Conservation (phyloP, 2,888 invertebrate genomes). For the Spisula subtruncata region DNA sequence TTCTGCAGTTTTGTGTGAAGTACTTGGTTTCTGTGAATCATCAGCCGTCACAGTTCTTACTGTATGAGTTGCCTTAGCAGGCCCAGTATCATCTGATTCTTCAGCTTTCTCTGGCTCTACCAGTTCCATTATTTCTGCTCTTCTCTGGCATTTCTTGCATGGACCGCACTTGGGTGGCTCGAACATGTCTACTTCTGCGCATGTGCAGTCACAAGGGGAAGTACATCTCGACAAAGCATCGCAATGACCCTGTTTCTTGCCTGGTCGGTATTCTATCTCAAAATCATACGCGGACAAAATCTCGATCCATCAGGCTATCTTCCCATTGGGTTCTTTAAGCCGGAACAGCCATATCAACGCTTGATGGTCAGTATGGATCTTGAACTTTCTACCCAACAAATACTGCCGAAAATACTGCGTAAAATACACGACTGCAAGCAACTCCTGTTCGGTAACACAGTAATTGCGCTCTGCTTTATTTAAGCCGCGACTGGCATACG, state of each 20-base stretch:
- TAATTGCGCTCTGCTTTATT: conserved; percentile 45
- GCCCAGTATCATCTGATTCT: too few relatives aligned
- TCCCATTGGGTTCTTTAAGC: conserved; percentile 49
- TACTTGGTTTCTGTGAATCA: not conserved
- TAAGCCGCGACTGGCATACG: conserved; percentile 38
- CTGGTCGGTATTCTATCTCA: conserved; percentile 52
- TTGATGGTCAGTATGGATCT: conserved; percentile 46
- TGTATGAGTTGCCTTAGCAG: too few relatives aligned
- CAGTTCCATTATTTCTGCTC: conserved; percentile 24
- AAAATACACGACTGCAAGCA: conserved; percentile 41
- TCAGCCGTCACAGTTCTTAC: too few relatives aligned
- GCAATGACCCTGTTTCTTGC: conserved; percentile 60
- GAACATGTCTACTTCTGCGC: conserved; percentile 27
- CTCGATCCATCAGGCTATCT: conserved; percentile 50
- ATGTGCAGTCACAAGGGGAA: conserved; percentile 30
- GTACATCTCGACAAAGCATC: conserved; percentile 54
- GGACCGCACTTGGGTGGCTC: conserved; percentile 44
- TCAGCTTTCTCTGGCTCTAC: too few relatives aligned
- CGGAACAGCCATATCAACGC: conserved; percentile 53
- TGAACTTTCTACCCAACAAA: conserved; percentile 39
- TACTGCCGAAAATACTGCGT: conserved; percentile 51
- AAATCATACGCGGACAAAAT: conserved; percentile 54
- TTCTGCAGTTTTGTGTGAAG: not conserved
- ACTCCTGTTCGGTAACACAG: conserved; percentile 47
- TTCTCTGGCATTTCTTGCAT: conserved; percentile 26